Percentiles rank a stretch among this genome's conserved stretches.
phyloP scores from a whole-genome alignment of 2,113 vertebrate genomes.

The Phalacrocorax pelagicus region DNA sequence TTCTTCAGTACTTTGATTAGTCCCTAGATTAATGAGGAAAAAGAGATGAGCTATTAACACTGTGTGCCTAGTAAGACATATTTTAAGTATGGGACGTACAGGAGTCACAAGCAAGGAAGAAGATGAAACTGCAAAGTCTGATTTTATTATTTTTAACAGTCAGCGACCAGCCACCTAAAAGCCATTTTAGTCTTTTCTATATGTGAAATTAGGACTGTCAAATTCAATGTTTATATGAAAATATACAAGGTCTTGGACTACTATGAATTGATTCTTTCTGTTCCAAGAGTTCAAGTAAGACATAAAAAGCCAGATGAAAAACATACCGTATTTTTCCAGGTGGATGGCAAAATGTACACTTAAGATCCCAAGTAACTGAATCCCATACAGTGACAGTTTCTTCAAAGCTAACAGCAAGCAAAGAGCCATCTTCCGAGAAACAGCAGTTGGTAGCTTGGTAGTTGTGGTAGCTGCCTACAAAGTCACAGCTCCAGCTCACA shows the following conservation, averaged over 20 bases:
- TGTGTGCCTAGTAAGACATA: background rate
- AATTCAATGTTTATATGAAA: background rate
- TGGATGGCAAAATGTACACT: conserved; percentile 90
- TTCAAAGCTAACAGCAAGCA: conserved; percentile 90
- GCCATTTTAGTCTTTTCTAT: background rate
- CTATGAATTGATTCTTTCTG: background rate
- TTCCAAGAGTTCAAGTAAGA: background rate
- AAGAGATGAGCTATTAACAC: background rate
- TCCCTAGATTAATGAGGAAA: background rate
- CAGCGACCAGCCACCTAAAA: background rate
- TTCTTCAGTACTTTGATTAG: background rate
- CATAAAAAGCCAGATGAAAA: background rate
- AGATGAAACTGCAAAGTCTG: background rate
- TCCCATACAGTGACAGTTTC: conserved; percentile 92
- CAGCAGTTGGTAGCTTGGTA: conserved; percentile 85
- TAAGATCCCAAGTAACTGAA: conserved; percentile 88
- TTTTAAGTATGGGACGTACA: background rate
- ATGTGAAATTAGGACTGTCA: background rate
- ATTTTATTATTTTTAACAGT: background rate
- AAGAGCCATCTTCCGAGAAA: conserved; percentile 93
- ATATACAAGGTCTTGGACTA: background rate
- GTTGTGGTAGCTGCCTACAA: conserved; percentile 89
- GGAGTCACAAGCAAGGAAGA: background rate
- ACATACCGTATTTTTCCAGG: conserved; percentile 87
- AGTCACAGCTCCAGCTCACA: conserved; percentile 93